A percentile compares a stretch with the other conserved stretches of the same genome.
These are phyloP conservation scores for Baryphthengus martii DNA, from an alignment of 2,113 vertebrate genomes.

Conservation along the genomic window DNA sequence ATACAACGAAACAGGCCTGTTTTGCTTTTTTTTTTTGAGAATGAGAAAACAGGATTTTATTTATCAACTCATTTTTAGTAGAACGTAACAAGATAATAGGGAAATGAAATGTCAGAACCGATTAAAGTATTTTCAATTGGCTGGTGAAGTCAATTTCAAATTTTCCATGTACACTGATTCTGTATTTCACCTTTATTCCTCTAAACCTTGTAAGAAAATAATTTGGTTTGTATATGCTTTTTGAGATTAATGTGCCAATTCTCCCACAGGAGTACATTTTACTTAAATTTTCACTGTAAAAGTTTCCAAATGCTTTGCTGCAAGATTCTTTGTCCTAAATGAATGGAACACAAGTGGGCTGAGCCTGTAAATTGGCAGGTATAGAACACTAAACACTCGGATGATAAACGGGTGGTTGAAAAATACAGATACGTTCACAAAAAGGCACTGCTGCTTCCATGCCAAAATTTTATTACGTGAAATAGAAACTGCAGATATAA, in stretches of 20 bases:
- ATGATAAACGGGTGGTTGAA: not conserved
- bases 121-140: conserved; percentile 72
- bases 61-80: conserved; percentile 49
- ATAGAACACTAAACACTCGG: not conserved
- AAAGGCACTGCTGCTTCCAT: not conserved
- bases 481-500: not conserved
- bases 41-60: conserved; percentile 62
- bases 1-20: conserved; percentile 9
- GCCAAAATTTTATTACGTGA: not conserved
- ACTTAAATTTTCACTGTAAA: conserved; percentile 26
- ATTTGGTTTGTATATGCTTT: conserved; percentile 26
- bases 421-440: not conserved
- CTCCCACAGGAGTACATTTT: conserved; percentile 50
- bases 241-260: conserved; percentile 30
- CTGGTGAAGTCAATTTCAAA: conserved; percentile 63
- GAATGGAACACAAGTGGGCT: not conserved
- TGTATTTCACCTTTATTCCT: conserved; percentile 43
- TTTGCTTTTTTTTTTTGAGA: conserved; percentile 49
- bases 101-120: conserved; percentile 70
- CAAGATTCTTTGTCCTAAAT: not conserved
- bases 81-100: conserved; percentile 64
- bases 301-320: conserved; percentile 8
- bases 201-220: conserved; percentile 53
- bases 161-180: conserved; percentile 48
- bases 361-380: not conserved